Percentiles rank a stretch among this genome's conserved stretches.
Conservation (phyloP, 2,888 invertebrate genomes). For the Matsumyia berberina region DNA sequence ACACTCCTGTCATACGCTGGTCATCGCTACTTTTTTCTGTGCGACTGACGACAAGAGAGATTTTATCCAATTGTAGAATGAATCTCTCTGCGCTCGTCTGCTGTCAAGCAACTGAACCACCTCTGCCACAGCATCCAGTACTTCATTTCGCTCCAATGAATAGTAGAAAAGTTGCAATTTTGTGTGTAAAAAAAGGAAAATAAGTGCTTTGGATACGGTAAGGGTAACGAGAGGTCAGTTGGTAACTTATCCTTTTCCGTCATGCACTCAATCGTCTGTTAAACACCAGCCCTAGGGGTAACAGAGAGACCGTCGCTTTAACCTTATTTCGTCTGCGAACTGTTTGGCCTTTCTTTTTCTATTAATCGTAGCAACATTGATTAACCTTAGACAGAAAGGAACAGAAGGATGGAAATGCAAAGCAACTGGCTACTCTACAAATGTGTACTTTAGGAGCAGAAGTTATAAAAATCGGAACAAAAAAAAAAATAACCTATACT, state of each 20-base stretch:
- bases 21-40: conserved; percentile 5
- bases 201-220: conserved; percentile 3
- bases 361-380: neutral
- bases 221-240: conserved; percentile 1
- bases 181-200: conserved; percentile 3
- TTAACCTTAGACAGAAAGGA: neutral
- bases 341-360: conserved; percentile 4
- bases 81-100: conserved; percentile 1
- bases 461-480: too few relatives aligned
- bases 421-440: too few relatives aligned
- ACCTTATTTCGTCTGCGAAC: conserved; percentile 1
- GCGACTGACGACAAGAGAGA: conserved; percentile 10
- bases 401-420: too few relatives aligned
- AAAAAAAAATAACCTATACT: neutral
- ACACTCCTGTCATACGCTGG: conserved; percentile 37
- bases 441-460: too few relatives aligned
- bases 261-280: conserved; percentile 38
- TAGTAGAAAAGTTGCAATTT: conserved; percentile 23
- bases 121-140: conserved; percentile 26
- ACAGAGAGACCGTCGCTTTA: neutral
- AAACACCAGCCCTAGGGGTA: conserved; percentile 5
- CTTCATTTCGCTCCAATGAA: conserved; percentile 29
- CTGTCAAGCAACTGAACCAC: conserved; percentile 10
- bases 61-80: conserved; percentile 3
- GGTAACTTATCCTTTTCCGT: conserved; percentile 12